phyloP scores from a whole-genome alignment of 2,797 vertebrate genomes.

The Danio jaintianensis region DNA sequence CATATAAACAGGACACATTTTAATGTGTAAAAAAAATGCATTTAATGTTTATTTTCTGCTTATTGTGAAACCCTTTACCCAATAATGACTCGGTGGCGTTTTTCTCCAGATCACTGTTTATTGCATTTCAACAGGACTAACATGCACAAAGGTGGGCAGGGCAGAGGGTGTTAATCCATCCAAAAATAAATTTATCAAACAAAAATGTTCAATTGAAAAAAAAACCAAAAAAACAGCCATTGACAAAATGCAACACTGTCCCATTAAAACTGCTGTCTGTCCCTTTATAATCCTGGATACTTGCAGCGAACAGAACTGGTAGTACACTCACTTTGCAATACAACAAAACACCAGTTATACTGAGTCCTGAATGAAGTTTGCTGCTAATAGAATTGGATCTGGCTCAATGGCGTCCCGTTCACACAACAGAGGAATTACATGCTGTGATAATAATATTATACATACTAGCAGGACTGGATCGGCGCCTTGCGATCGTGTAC shows the following conservation, averaged over 20 bases:
- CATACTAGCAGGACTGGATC: constrained; percentile 81
- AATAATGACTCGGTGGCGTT: neutral
- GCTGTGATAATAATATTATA: constrained; percentile 57
- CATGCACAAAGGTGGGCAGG: constrained; percentile 87
- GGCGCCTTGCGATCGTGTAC: constrained; percentile 21
- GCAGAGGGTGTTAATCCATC: constrained; percentile 53
- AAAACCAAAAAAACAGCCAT: constrained; percentile 80
- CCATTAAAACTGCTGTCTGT: constrained; percentile 64
- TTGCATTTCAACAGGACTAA: constrained; percentile 97
- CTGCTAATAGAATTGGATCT: constrained; percentile 17
- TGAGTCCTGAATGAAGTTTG: neutral
- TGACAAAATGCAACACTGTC: constrained; percentile 54
- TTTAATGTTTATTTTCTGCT: neutral
- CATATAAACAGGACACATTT: too few relatives aligned
- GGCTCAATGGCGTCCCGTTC: neutral
- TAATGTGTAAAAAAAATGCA: too few relatives aligned
- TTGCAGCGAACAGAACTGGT: constrained; percentile 6
- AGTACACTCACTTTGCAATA: constrained; percentile 21
- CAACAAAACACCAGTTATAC: constrained; percentile 27
- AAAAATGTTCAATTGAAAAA: constrained; percentile 74
- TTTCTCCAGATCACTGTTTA: constrained; percentile 77
- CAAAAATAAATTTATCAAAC: constrained; percentile 56
- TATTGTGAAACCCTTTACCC: neutral
- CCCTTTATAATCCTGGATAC: constrained; percentile 28
- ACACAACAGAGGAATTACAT: constrained; percentile 29